A percentile compares a stretch with the other conserved stretches of the same genome.
These are phyloP conservation scores for Rapana venosa DNA, from an alignment of 2,888 invertebrate species.

Conservation along the genomic window DNA sequence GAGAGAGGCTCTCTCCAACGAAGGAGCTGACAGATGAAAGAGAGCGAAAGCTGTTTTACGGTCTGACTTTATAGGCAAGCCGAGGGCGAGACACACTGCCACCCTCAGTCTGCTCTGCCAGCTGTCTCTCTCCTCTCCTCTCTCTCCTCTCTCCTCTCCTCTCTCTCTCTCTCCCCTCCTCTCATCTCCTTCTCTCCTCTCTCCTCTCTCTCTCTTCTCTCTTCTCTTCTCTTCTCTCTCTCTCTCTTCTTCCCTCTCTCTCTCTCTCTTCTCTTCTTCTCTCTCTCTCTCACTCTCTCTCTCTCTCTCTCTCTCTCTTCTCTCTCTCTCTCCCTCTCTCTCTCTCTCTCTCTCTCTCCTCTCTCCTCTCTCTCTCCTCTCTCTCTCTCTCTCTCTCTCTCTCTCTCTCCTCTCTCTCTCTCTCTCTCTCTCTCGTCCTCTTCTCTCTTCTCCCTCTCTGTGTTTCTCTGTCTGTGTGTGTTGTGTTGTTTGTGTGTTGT, in stretches of 20 bases:
- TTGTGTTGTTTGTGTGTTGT: too few species aligned
- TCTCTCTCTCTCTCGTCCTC: neutral
- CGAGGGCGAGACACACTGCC: conserved; percentile 3
- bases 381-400: neutral
- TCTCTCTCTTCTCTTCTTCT: too few species aligned
- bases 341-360: too few species aligned
- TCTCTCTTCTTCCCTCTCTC: too few species aligned
- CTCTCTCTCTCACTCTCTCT: too few species aligned
- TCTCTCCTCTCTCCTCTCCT: neutral
- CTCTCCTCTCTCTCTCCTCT: too few species aligned
- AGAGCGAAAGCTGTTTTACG: conserved; percentile 39
- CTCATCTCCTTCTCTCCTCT: neutral
- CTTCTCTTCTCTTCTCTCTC: neutral
- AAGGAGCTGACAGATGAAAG: conserved; percentile 29
- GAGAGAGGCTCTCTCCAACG: conserved; percentile 5
- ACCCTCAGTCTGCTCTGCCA: neutral
- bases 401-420: neutral
- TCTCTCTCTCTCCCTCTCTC: too few species aligned
- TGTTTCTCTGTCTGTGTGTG: neutral
- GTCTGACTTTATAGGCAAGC: conserved; percentile 16
- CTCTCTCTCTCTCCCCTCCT: neutral
- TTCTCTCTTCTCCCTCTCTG: neutral
- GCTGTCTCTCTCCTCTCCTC: neutral
- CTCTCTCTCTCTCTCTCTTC: too few species aligned
- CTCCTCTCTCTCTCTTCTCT: neutral